phyloP scores from a whole-genome alignment of 2,888 invertebrate genomes.

The Hoplodrina ambigua region DNA sequence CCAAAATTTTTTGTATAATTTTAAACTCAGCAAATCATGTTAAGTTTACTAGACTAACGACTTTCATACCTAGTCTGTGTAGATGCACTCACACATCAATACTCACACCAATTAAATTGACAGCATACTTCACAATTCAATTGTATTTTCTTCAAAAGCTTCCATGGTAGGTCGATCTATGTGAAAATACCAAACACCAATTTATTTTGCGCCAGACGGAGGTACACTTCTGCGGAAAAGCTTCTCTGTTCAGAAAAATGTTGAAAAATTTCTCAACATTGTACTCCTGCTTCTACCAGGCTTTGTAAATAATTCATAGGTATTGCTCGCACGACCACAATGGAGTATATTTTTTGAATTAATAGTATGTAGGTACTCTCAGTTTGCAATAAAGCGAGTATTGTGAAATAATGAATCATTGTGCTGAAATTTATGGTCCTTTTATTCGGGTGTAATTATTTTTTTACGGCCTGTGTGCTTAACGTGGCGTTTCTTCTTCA shows the following conservation, averaged over 20 bases:
- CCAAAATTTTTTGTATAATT: neutral
- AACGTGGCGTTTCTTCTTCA: too few species aligned
- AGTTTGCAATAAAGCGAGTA: constrained; percentile 9
- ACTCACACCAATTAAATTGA: neutral
- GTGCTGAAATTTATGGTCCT: neutral
- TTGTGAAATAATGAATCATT: constrained; percentile 14
- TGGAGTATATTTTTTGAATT: constrained; percentile 47
- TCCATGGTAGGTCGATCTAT: constrained; percentile 14
- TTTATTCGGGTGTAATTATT: neutral
- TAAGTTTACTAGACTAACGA: too few species aligned
- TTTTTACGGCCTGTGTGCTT: neutral
- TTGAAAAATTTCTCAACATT: constrained; percentile 50
- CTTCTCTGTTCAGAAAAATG: constrained; percentile 51
- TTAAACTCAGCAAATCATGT: neutral
- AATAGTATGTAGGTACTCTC: constrained; percentile 32
- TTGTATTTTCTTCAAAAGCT: constrained; percentile 20
- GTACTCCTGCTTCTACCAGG: constrained; percentile 38
- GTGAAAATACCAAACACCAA: constrained; percentile 50
- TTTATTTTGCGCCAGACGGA: constrained; percentile 52
- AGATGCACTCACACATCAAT: too few species aligned
- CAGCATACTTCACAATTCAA: constrained; percentile 19
- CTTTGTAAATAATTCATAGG: constrained; percentile 55
- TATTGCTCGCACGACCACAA: constrained; percentile 39
- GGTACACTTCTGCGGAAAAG: constrained; percentile 53
- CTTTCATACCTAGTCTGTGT: too few species aligned